These are phyloP conservation scores for Hololepta plana DNA, from an alignment of 2,888 invertebrate species.

Conservation along the genomic window DNA sequence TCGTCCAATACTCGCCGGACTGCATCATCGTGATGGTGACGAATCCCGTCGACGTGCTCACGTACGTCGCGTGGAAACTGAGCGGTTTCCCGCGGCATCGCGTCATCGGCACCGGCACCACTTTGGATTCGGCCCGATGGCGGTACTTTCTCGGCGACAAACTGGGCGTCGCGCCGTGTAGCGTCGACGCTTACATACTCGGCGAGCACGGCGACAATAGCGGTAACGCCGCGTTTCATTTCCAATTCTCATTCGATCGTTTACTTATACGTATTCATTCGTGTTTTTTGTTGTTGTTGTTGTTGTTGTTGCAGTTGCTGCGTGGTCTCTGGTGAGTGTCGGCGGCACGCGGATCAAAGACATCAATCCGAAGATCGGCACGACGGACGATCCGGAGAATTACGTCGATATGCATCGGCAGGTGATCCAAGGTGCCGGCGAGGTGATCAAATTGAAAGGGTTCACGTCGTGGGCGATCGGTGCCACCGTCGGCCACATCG, in stretches of 20 bases:
- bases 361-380: conserved; percentile 55
- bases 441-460: conserved; percentile 72
- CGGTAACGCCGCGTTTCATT: no score
- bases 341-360: conserved; percentile 73
- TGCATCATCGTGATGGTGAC: conserved; percentile 73
- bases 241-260: no score
- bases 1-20: conserved; percentile 71
- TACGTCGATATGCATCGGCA: conserved; percentile 64
- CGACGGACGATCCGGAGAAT: conserved; percentile 52
- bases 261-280: no score
- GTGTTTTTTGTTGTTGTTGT: no score
- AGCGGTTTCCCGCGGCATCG: conserved; percentile 73
- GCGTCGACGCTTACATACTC: conserved; percentile 84
- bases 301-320: conserved; percentile 43
- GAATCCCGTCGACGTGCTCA: conserved; percentile 85
- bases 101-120: conserved; percentile 85
- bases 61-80: conserved; percentile 89
- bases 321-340: conserved; percentile 87
- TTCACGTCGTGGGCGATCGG: conserved; percentile 88
- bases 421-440: conserved; percentile 74
- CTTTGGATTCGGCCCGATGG: conserved; percentile 83
- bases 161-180: conserved; percentile 62
- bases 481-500: conserved; percentile 50
- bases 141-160: conserved; percentile 72
- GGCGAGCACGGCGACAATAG: conserved; percentile 77